Conservation (phyloP, 2,797 vertebrate species). For the Crocodylus rhombifer region DNA sequence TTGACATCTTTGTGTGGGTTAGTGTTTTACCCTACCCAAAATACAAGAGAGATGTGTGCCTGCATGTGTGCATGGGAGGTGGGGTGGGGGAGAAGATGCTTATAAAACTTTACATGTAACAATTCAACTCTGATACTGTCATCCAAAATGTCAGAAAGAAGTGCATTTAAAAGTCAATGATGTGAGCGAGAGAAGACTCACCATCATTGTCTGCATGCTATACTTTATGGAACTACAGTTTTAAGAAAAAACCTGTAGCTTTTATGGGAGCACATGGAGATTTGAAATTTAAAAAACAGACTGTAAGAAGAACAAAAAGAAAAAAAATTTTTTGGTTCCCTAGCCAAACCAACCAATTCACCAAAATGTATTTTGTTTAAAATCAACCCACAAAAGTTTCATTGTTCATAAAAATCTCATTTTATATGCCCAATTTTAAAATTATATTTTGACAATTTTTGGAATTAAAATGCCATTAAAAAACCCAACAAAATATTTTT, state of each 20-base stretch:
- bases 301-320: too few species aligned
- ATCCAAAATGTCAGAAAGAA: background rate
- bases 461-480: background rate
- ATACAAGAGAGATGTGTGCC: background rate
- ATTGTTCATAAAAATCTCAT: too few species aligned
- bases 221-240: background rate
- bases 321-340: too few species aligned
- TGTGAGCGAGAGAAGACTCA: background rate
- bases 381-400: too few species aligned
- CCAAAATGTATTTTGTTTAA: too few species aligned
- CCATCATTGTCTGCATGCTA: background rate
- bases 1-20: background rate
- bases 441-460: background rate
- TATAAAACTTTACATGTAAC: background rate
- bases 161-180: background rate
- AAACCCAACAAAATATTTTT: background rate
- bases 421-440: fast-evolving
- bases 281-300: background rate
- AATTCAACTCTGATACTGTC: background rate
- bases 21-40: background rate
- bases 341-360: too few species aligned
- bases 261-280: background rate
- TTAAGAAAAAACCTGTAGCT: background rate
- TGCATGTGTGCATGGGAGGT: background rate
- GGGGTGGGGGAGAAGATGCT: too few species aligned